A percentile compares a stretch with the other conserved stretches of the same genome.
These are phyloP conservation scores for Sternarchorhynchus goeldii DNA, from an alignment of 2,797 vertebrate genomes.

Conservation along the genomic window DNA sequence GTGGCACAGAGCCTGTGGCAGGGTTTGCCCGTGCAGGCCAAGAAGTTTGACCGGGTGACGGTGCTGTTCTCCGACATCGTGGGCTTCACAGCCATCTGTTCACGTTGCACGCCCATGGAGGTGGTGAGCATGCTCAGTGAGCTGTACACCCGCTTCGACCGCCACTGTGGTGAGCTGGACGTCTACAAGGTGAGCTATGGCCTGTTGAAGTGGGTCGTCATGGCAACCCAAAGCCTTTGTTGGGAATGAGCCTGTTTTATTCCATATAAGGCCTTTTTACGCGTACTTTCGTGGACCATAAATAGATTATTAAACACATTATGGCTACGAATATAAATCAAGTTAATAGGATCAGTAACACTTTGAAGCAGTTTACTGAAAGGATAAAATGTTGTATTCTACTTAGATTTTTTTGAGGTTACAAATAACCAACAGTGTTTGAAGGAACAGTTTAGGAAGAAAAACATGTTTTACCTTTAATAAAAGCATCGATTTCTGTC, in stretches of 20 bases:
- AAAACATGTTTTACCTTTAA: background rate
- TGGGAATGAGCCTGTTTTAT: background rate
- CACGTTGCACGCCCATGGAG: slow-evolving; percentile 93
- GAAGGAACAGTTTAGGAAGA: background rate
- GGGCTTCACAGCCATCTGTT: slow-evolving; percentile 96
- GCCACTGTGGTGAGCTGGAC: slow-evolving; percentile 93
- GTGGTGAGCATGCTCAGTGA: slow-evolving; percentile 98
- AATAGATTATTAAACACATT: background rate
- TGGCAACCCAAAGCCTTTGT: background rate
- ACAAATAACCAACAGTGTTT: background rate
- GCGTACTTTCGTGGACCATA: background rate
- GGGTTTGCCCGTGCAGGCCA: slow-evolving; percentile 91
- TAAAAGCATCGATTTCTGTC: background rate
- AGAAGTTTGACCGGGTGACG: slow-evolving; percentile 92
- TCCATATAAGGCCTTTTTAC: too few relatives aligned
- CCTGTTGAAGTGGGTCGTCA: background rate
- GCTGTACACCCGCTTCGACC: slow-evolving; percentile 95
- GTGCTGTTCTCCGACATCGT: slow-evolving; percentile 99
- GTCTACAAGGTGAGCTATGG: slow-evolving; percentile 89
- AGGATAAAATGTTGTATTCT: background rate
- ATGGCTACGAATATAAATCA: background rate
- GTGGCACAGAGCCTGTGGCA: slow-evolving; percentile 98
- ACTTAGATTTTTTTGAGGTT: background rate
- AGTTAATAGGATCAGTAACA: background rate
- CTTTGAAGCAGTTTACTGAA: background rate